phyloP scores from a whole-genome alignment of 2,888 invertebrate genomes.

The Apamea anceps region DNA sequence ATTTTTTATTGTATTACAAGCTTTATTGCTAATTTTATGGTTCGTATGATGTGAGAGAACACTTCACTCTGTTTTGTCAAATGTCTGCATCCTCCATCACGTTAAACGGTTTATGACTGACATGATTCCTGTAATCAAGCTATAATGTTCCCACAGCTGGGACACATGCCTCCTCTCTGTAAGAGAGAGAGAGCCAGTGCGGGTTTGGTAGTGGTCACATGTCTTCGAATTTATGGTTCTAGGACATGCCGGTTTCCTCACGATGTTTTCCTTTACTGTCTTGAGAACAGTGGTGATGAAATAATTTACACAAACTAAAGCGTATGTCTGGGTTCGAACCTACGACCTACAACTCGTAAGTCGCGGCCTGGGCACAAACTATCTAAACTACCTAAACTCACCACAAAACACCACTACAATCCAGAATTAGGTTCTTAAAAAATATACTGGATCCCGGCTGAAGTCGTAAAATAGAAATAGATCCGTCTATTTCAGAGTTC shows the following conservation, averaged over 20 bases:
- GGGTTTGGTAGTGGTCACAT: neutral
- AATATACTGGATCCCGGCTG: neutral
- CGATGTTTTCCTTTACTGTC: neutral
- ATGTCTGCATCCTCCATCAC: neutral
- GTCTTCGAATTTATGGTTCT: neutral
- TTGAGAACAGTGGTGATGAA: neutral
- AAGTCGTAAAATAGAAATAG: conserved; percentile 22
- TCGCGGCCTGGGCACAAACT: neutral
- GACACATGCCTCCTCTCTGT: neutral
- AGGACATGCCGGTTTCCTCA: neutral
- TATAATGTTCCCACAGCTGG: neutral
- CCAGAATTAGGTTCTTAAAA: neutral
- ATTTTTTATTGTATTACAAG: conserved; percentile 44
- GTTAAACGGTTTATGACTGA: conserved; percentile 16
- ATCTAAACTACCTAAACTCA: no score
- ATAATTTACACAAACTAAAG: no score
- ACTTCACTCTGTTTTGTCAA: conserved; percentile 16
- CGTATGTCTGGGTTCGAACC: no score
- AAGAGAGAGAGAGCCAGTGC: neutral
- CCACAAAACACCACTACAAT: neutral
- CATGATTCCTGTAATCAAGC: neutral
- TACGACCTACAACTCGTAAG: neutral
- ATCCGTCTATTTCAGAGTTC: conserved; percentile 7
- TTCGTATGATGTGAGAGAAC: conserved; percentile 13
- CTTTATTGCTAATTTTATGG: conserved; percentile 28